A percentile compares a stretch with the other conserved stretches of the same genome.
Evolutionary conservation across 2,888 invertebrate genomes (phyloP).

Genomic region (Scrobipalpa costella): DNA sequence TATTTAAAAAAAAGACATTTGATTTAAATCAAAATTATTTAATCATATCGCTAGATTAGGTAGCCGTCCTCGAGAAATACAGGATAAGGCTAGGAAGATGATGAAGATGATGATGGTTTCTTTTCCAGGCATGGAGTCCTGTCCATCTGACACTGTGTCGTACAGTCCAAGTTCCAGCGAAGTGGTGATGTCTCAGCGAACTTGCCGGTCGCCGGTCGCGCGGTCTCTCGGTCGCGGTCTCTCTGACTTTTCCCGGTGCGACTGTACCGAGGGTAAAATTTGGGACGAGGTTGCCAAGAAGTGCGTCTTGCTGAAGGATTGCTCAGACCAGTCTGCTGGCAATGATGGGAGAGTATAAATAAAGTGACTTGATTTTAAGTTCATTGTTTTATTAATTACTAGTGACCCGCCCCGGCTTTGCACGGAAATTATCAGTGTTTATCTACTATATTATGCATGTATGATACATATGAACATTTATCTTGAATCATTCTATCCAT

Average conservation of each 20-base stretch:
- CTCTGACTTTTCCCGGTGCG: conserved; percentile 49
- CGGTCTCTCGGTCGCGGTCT: conserved; percentile 37
- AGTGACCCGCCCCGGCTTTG: too few relatives aligned
- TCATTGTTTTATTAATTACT: too few relatives aligned
- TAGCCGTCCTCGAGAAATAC: too few relatives aligned
- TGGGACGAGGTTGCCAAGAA: conserved; percentile 45
- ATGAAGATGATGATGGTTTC: too few relatives aligned
- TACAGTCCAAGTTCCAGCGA: conserved; percentile 41
- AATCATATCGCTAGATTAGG: too few relatives aligned
- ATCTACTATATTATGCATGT: too few relatives aligned
- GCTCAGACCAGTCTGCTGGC: conserved; percentile 41
- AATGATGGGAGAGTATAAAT: conserved; percentile 27
- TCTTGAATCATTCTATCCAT: too few relatives aligned
- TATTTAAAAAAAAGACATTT: too few relatives aligned
- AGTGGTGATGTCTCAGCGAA: conserved; percentile 42
- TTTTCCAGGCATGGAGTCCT: conserved; percentile 42
- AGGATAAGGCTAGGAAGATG: too few relatives aligned
- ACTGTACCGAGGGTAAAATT: conserved; percentile 42
- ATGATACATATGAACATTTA: too few relatives aligned
- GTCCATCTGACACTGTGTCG: conserved; percentile 42
- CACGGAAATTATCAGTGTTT: too few relatives aligned
- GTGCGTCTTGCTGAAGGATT: conserved; percentile 43
- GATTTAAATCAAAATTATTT: too few relatives aligned
- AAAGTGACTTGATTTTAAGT: background rate
- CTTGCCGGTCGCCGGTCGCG: conserved; percentile 42